Percentiles rank a stretch among this genome's conserved stretches.
Conservation (phyloP, 2,113 vertebrate species). For the Gymnorhina tibicen region DNA sequence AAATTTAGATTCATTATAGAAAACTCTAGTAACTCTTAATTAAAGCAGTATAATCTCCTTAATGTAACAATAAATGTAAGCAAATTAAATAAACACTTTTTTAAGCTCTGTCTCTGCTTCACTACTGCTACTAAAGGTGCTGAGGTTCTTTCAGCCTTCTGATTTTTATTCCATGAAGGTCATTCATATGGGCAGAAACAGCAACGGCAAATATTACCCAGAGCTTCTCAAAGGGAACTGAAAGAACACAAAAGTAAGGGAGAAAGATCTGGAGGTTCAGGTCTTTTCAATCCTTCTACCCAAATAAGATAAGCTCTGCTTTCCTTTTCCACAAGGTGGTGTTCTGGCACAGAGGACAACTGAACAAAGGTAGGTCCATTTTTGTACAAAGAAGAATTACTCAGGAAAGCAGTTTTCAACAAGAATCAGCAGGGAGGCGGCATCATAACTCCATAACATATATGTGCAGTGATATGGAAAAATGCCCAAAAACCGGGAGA, state of each 20-base stretch:
- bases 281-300: background rate
- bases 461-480: background rate
- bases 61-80: constrained; percentile 2
- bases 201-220: background rate
- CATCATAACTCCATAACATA: background rate
- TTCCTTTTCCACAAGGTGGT: constrained; percentile 47
- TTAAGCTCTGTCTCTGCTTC: background rate
- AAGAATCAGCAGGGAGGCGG: background rate
- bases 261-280: background rate
- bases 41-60: background rate
- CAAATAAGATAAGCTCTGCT: background rate
- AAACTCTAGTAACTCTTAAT: constrained; percentile 30
- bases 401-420: background rate
- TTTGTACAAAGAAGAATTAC: background rate
- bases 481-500: background rate
- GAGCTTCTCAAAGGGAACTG: background rate
- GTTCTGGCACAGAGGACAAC: constrained; percentile 25
- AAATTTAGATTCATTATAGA: constrained; percentile 9
- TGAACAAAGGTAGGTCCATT: background rate
- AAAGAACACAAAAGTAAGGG: background rate
- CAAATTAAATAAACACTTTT: constrained; percentile 6
- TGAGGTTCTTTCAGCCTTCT: background rate
- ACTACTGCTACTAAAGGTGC: background rate
- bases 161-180: background rate
- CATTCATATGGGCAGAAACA: background rate